Evolutionary conservation across 2,113 vertebrate species (phyloP).

Genomic region (Percina caprodes): DNA sequence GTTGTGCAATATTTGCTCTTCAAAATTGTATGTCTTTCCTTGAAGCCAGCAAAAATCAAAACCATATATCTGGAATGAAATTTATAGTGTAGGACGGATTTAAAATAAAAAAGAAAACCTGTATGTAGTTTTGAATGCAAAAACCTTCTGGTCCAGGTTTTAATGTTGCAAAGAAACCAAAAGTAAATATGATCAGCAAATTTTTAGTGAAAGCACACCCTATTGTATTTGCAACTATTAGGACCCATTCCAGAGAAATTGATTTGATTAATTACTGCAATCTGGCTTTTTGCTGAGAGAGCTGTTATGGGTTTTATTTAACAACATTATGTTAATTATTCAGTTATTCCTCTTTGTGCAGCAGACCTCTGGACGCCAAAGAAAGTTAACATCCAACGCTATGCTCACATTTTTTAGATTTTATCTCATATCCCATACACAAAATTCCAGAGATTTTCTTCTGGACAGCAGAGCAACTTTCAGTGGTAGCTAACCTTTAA

Average conservation of each 20-base stretch:
- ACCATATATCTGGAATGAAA: not conserved
- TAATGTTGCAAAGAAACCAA: not conserved
- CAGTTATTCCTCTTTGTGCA: not conserved
- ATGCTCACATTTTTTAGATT: not conserved
- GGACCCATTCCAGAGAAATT: not conserved
- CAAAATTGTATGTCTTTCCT: not conserved
- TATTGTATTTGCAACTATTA: constrained; percentile 10
- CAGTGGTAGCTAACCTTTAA: not conserved
- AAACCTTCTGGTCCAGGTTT: not conserved
- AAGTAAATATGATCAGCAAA: not conserved
- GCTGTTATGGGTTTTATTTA: not conserved
- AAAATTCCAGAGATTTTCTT: not conserved
- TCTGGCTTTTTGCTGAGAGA: not conserved
- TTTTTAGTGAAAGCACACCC: not conserved
- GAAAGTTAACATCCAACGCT: not conserved
- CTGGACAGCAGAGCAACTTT: not conserved
- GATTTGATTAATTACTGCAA: not conserved
- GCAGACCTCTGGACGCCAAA: not conserved
- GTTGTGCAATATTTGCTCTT: constrained; percentile 8
- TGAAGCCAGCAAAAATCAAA: not conserved
- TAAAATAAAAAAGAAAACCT: not conserved
- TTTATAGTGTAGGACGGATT: not conserved
- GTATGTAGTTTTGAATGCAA: constrained; percentile 7
- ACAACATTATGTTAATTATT: not conserved
- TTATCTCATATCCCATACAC: not conserved